Evolutionary conservation across 2,797 vertebrate genomes (phyloP), one percentile per base, ranked within the genome.

Genomic region (Centroberyx gerrardi): DNA sequence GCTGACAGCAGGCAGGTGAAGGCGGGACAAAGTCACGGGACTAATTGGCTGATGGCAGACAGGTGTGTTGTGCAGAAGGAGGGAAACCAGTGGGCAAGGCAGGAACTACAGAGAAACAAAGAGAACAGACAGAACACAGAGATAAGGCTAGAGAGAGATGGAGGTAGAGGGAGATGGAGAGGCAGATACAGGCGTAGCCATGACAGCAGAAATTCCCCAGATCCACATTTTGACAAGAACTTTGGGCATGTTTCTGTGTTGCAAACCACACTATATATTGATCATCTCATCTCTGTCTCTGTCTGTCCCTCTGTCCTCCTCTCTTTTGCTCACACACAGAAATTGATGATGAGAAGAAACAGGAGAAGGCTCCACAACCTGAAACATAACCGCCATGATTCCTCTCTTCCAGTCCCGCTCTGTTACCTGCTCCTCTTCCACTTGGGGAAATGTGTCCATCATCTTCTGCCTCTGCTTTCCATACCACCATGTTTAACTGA

Each of bases 291-390:
- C 18, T 51, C 48, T 18, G 5, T 70, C 10, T 64, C 52, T n/a
- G 40, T 42, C 40, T 42, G 40, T 42, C 40, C 40, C 10, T 80
- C 13, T 79, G 22, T 55, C 17, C 15, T 3, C 62, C 8, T 54
- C 28, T 56, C 52, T 76, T 65, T 13, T 59, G 4, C 60, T 62
- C 15, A 65, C 53, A 65, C 53, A 63, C 89, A 95, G 94, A 83
- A 1, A 92, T 95, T 49, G 87, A 90, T 2, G 18, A 58, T 2
- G 94, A 95, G 83, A 94, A 94, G 88, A 90, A 82, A 52, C 60
- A 36, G 12, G 28, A 29, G 61, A 66, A 5, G 18, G n/a, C 31
- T n/a, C n/a, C n/a, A n/a, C n/a, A n/a, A 89, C 88, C 28, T 82
- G 70, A 84, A 75, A 58, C 13, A 0, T 9, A 6, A 3, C 53